Base-by-base conservation (phyloP, 1,140 invertebrate species). In the Nylanderia fulva region DNA sequence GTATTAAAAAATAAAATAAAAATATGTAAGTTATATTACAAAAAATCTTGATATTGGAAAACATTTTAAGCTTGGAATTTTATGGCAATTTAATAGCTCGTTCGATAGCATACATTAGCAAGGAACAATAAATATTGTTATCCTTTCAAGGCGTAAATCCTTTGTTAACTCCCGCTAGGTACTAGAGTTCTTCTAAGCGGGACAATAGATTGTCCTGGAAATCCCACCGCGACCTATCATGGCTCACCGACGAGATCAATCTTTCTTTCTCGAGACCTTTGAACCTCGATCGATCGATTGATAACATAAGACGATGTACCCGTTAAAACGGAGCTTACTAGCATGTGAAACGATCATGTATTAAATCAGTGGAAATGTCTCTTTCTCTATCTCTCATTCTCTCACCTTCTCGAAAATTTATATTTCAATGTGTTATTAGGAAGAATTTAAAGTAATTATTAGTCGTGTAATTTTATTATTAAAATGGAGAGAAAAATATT, bases 71-170 rank as follows among this genome's bases (percentile, higher is more conserved):
- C 9, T 5, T 7, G 13, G 6, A 18, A 8, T 24, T 60, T 42
- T 15, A 18, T 56, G 36, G 8, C 15, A 60, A 58, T 60, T 27
- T 42, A 71, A 71, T 13, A 58, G n/a, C 72, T 63, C 27, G 24
- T 71, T 72, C 36, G 15, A 54, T 48, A 61, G 52, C 29, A 39
- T 69, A 58, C 29, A 60, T 79, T 85, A 79, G 74, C 80, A 61
- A 64, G 60, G 9, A 1, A n/a, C 64, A 61, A 72, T 87, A 88
- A 87, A 88, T 72, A 88, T 69, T 75, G 79, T 86, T 88, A 88
- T 84, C 85, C 61, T 85, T 77, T 85, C 45, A n/a, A 45, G 61
- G 56, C 58, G 52, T 82, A 87, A 90, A 89, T 83, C 56, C 58
- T 15, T 33, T 15, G 39, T 72, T 68, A 80, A 85, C 68, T 71